These are phyloP conservation scores for Mormyrus lacerda DNA, from an alignment of 2,113 vertebrate species.

Conservation along the genomic window DNA sequence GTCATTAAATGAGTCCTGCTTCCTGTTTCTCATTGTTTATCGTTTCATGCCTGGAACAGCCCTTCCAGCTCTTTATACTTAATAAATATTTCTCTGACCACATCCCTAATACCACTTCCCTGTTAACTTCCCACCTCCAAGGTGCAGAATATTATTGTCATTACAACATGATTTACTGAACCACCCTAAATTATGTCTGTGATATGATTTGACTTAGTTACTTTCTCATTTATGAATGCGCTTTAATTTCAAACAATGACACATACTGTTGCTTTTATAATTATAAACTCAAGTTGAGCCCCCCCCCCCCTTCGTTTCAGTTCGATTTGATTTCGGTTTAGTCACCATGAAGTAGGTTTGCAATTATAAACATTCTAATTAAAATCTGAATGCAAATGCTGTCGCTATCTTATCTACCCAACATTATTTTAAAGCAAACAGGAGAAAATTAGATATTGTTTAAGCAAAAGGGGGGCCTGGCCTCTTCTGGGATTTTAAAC, in stretches of 20 bases:
- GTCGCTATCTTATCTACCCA: conserved; percentile 58
- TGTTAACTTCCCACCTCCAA: conserved; percentile 16
- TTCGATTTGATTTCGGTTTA: conserved; percentile 59
- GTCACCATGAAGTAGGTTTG: conserved; percentile 60
- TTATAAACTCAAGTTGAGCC: conserved; percentile 3
- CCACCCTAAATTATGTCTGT: conserved; percentile 40
- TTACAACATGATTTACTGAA: conserved; percentile 39
- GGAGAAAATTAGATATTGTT: not conserved
- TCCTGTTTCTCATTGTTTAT: conserved; percentile 37
- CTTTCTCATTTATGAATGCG: conserved; percentile 28
- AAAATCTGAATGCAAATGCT: conserved; percentile 62
- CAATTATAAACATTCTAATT: conserved; percentile 63
- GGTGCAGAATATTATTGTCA: conserved; percentile 23
- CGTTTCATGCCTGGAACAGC: not conserved
- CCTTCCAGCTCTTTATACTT: not conserved
- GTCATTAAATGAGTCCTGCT: conserved; percentile 8
- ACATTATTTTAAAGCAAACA: conserved; percentile 45
- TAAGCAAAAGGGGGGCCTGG: not conserved
- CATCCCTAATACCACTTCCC: not conserved
- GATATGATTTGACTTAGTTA: conserved; percentile 37
- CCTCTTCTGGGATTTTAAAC: conserved; percentile 27
- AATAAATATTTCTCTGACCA: not conserved
- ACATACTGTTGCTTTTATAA: not conserved
- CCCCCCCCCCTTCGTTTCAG: conserved; percentile 17
- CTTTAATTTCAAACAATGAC: conserved; percentile 39